Base-by-base conservation (phyloP, 2,888 invertebrate genomes). In the Tortrix viridana region DNA sequence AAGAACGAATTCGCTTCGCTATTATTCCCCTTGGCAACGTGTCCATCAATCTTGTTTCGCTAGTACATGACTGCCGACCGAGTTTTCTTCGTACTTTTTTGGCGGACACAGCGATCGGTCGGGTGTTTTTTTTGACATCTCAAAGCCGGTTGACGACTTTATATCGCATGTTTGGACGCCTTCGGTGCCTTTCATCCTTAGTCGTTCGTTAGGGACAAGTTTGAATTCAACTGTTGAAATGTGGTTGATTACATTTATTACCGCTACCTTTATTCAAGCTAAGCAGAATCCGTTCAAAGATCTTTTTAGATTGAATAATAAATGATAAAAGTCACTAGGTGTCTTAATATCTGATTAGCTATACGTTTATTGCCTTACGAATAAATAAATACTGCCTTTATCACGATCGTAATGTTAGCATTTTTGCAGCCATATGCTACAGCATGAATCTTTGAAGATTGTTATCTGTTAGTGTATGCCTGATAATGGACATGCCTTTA, bases 51-150 rank as follows among this genome's bases (percentile, higher is more conserved):
- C 77, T 68, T 66, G 63, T 62, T 59, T 60, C 52, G 58, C 43
- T 46, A 59, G 71, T 73, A 69, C 75, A 74, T 73, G 76, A 71
- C 70, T 74, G 74, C 75, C 74, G 76, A 71, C 68, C 69, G 70
- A 76, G 75, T 77, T 77, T 76, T 77, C 75, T 74, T 74, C 73
- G 74, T 73, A 54, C 23, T 54, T 76, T 79, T 82, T 80, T 76
- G 74, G 74, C 72, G 72, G 73, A 72, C 69, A 71, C 67, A 71
- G 72, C 67, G 62, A 58, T 54, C 16, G 53, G 41, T 47, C 18
- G 74, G 72, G 67, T 72, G 72, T 71, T 72, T 69, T 74, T 71
- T 76, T 74, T 72, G 67, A 65, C 64, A 61, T 73, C 73, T 71
- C 73, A 71, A 73, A 67, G 71, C 63, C 70, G 68, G 68, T 71